Base-by-base conservation (phyloP, 1,140 invertebrate species). In the Caenorhabditis tropicalis region DNA sequence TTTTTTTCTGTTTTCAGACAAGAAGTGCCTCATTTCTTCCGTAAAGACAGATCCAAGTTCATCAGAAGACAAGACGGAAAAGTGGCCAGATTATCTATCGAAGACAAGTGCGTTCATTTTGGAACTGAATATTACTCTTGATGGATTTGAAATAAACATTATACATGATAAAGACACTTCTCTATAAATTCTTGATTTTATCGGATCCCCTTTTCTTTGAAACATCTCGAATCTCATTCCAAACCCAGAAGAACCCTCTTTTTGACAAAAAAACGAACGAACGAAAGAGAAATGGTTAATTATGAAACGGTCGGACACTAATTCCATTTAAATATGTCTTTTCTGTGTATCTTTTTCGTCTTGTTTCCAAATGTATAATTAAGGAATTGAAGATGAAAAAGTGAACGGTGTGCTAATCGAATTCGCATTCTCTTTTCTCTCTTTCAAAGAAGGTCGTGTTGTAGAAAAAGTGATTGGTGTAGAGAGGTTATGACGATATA, bases 301-400 rank as follows among this genome's bases (percentile, higher is more conserved):
- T 74, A 74, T 74, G 65, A 74, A 74, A 74, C 65, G 65, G 65
- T 74, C 65, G 65, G 21, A 24, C 36, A 74, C 65, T 74, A 74
- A 74, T 74, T 74, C 65, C 65, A 74, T 39, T 74, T 74, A 74
- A 74, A 74, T 74, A 74, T 70, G 60, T 39, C 31, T 74, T 9
- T 27, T 9, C n/a, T 58, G 21, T 4, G 15, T 58, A 24, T 58
- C 5, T 27, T n/a, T 27, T 27, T 43, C 31, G 7, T 24, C 27
- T 27, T 27, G 24, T 56, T 31, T 65, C 58, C 31, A 74, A 74
- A 74, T 74, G 65, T 74, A 74, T 74, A 74, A 74, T 74, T 74
- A 74, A 74, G 36, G 65, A 70, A 70, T 70, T 70, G 31, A 19
- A 27, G 31, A n/a, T n/a, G 10, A 65, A 65, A 65, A 65, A 65